A percentile compares a stretch with the other conserved stretches of the same genome.
Evolutionary conservation across 2,113 vertebrate species (phyloP).

Genomic region (Apteryx mantelli): DNA sequence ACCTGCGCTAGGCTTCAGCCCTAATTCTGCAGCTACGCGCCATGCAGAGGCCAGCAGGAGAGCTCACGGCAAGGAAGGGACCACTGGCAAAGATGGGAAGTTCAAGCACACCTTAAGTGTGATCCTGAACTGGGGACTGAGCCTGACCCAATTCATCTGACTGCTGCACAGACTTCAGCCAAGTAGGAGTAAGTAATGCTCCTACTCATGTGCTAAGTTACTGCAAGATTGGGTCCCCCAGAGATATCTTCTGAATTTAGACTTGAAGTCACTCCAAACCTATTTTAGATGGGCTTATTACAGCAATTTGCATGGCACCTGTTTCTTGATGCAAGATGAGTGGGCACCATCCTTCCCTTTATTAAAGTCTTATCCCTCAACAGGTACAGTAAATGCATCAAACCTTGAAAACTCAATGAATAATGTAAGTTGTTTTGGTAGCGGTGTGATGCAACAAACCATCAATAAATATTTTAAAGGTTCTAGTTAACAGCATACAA

Average conservation of each 20-base stretch:
- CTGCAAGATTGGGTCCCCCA: not conserved
- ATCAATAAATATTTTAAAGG: conserved; percentile 69
- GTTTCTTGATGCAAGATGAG: not conserved
- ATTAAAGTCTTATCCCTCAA: not conserved
- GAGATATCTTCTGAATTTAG: not conserved
- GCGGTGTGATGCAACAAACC: conserved; percentile 31
- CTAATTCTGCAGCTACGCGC: not conserved
- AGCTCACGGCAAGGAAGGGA: not conserved
- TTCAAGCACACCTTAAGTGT: not conserved
- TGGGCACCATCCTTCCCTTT: not conserved
- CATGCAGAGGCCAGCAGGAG: not conserved
- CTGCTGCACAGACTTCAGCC: not conserved
- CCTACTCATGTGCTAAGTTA: not conserved
- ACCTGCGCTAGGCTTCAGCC: not conserved
- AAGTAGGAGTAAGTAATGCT: not conserved
- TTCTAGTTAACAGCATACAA: conserved; percentile 52
- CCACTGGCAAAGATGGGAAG: not conserved
- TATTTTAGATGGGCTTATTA: not conserved
- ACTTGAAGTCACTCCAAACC: not conserved
- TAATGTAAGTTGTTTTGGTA: conserved; percentile 51
- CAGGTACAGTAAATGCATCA: conserved; percentile 32
- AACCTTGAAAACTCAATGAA: conserved; percentile 46
- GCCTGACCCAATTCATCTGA: not conserved
- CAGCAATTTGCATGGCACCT: not conserved
- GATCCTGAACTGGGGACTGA: not conserved